A percentile compares a stretch with the other conserved stretches of the same genome.
Evolutionary conservation across 2,113 vertebrate genomes (phyloP).

Genomic region (Crypturellus undulatus): DNA sequence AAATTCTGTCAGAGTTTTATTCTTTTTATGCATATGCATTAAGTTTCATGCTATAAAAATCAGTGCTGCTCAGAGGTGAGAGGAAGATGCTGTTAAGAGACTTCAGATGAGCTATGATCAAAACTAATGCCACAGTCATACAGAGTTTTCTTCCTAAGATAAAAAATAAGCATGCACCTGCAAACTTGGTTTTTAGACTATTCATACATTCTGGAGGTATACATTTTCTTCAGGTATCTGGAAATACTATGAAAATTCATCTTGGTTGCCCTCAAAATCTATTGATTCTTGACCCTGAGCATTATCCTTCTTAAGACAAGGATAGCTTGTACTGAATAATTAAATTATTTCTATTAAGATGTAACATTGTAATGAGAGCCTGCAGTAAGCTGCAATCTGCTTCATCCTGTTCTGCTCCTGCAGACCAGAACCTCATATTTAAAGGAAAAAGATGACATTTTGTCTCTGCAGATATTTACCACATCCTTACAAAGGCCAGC

Average conservation of each 20-base stretch:
- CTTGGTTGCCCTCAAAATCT: not conserved
- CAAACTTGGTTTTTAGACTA: not conserved
- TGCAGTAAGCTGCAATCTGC: not conserved
- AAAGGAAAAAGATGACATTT: not conserved
- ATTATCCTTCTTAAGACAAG: not conserved
- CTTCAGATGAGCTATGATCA: not conserved
- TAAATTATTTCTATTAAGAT: constrained; percentile 19
- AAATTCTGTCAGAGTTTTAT: not conserved
- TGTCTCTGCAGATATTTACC: not conserved
- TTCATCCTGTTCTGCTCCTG: not conserved
- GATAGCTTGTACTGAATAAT: not conserved
- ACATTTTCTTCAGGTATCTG: not conserved
- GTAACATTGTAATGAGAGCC: not conserved
- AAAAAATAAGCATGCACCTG: not conserved
- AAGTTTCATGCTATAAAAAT: not conserved
- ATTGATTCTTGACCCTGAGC: accelerated
- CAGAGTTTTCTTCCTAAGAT: not conserved
- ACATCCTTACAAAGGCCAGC: not conserved
- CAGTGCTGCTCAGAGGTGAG: not conserved
- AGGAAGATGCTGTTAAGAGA: not conserved
- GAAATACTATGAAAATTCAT: not conserved
- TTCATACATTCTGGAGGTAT: not conserved
- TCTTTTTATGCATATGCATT: not conserved
- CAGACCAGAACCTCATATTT: not conserved
- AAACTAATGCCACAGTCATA: not conserved